Conservation (phyloP, 1,140 invertebrate species). For the Eumaeus atala region DNA sequence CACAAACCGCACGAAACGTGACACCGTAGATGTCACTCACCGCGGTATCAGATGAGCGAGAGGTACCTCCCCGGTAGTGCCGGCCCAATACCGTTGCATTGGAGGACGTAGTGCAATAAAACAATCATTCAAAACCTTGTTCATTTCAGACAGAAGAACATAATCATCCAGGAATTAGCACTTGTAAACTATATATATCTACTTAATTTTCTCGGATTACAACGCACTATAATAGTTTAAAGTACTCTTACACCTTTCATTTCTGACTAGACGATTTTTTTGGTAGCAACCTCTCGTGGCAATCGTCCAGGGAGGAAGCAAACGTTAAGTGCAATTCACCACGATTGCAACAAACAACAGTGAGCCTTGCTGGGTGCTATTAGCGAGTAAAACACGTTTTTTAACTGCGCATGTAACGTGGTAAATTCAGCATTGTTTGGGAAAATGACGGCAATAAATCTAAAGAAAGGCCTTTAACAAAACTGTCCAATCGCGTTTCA, state of each 20-base stretch:
- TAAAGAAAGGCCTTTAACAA: slow-evolving; percentile 50
- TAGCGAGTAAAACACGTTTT: slow-evolving; percentile 18
- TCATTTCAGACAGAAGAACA: no score
- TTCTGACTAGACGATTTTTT: slow-evolving; percentile 54
- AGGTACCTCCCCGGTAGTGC: no score
- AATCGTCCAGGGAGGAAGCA: slow-evolving; percentile 38
- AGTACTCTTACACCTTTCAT: slow-evolving; percentile 56
- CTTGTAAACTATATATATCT: no score
- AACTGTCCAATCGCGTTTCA: slow-evolving; percentile 52
- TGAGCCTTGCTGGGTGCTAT: slow-evolving; percentile 25
- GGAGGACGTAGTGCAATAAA: no score
- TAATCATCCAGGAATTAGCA: no score
- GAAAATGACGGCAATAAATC: slow-evolving; percentile 65
- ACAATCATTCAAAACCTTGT: no score
- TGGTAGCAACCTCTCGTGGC: slow-evolving; percentile 39
- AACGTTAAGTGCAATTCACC: slow-evolving; percentile 16
- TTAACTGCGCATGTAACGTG: slow-evolving; percentile 20
- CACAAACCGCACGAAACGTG: no score
- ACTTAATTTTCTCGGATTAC: background rate
- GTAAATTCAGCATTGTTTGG: slow-evolving; percentile 49
- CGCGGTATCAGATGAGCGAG: no score
- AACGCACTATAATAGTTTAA: no score
- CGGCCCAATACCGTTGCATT: no score
- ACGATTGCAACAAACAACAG: slow-evolving; percentile 17
- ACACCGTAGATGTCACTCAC: no score